Percentiles rank a stretch among this genome's conserved stretches.
Evolutionary conservation across 2,113 vertebrate genomes (phyloP).

Genomic region (Albula glossodonta): DNA sequence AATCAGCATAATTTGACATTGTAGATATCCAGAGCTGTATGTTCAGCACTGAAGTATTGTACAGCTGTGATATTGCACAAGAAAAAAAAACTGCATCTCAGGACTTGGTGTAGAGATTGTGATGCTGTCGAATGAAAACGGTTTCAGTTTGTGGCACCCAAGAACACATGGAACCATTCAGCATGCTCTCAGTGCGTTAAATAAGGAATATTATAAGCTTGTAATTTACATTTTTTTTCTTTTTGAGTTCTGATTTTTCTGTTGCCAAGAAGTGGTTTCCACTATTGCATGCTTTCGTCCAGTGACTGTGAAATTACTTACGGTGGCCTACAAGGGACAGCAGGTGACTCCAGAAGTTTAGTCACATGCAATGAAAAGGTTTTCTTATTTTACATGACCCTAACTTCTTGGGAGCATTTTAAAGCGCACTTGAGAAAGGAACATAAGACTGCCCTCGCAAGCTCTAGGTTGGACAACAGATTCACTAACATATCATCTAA

Average conservation of each 20-base stretch:
- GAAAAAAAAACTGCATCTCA: neutral
- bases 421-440: neutral
- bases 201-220: neutral
- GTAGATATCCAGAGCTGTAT: too few relatives aligned
- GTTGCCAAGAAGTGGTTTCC: neutral
- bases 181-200: neutral
- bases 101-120: neutral
- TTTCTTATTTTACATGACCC: neutral
- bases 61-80: neutral
- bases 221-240: neutral
- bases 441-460: neutral
- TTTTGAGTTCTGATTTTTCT: neutral
- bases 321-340: neutral
- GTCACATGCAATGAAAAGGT: neutral
- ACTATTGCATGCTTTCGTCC: neutral
- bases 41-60: neutral
- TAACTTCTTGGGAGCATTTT: neutral
- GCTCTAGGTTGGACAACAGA: neutral
- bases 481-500: neutral
- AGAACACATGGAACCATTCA: neutral
- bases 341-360: neutral
- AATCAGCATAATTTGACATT: too few relatives aligned
- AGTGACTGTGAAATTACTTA: neutral
- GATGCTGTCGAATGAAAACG: neutral
- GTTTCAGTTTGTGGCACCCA: neutral